Base-by-base conservation (phyloP, 2,113 vertebrate species). In the Elachura formosa region DNA sequence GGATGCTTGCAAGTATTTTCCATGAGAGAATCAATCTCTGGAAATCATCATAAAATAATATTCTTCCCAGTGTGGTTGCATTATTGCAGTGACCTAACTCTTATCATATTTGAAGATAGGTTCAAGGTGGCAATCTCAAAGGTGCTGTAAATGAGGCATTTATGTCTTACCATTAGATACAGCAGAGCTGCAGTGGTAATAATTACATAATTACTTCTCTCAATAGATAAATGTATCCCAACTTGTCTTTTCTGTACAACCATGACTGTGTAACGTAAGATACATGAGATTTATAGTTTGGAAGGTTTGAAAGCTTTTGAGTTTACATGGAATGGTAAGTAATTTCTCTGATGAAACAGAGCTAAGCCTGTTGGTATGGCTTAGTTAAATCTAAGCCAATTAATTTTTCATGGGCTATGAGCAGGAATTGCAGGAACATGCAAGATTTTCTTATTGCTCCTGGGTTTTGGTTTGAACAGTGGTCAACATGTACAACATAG, bases 371-470 rank as follows among this genome's bases (percentile, higher is more conserved):
- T 67, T 89, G 46, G 51, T 69, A 63, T 90, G 59, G 73, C 63
- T 76, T 78, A 87, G 61, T 67, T 84, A 71, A 86, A 90, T 67
- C 62, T 87, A 54, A 69, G 36, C 28, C 78, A 93, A 84, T 94
- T 96, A 91, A 96, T 92, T 84, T 96, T 95, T 89, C 66, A 93
- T 93, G 76, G 76, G 58, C 38, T 43, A 34, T 74, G 52, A 76
- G 67, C 56, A 88, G 52, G 46, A 34, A 33, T 55, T 84, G 73
- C 59, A 93, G 29, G 11, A 72, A 43, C n/a, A 28, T 26, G 12
- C 21, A 76, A 46, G 52, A 24, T 43, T 62, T 78, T 77, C 78
- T 89, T 59, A 48, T 75, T 84, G 45, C 64, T 79, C 9, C 29
- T 56, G 40, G 22, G 12, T 59, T 78, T 85, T 64, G 25, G 8